phyloP scores from a whole-genome alignment of 2,113 vertebrate genomes.

The Phylloscopus trochiloides region DNA sequence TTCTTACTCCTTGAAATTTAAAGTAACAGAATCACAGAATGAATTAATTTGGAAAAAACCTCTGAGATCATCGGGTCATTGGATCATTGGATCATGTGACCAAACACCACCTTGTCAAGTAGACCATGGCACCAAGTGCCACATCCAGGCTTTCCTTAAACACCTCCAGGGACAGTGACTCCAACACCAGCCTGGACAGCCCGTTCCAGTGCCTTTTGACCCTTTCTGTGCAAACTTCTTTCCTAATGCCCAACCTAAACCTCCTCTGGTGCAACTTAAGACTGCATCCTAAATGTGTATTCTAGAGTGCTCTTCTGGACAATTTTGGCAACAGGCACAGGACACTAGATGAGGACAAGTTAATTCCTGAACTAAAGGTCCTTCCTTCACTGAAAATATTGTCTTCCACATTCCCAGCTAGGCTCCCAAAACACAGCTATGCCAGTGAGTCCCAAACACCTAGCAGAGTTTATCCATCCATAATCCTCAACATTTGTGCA shows the following conservation, averaged over 20 bases:
- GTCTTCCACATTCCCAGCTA: accelerated
- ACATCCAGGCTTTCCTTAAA: neutral
- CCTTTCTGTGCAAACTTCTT: neutral
- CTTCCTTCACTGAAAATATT: neutral
- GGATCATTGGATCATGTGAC: too few relatives aligned
- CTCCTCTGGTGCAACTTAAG: neutral
- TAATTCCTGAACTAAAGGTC: neutral
- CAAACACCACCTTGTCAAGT: accelerated
- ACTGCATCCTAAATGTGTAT: neutral
- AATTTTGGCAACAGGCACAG: neutral
- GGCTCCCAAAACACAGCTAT: neutral
- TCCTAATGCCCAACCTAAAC: neutral
- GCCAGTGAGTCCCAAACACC: neutral
- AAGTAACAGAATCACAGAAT: neutral
- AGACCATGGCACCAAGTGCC: neutral
- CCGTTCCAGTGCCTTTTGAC: neutral
- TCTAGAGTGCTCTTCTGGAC: neutral
- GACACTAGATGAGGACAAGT: neutral
- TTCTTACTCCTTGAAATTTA: neutral
- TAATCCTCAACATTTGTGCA: neutral
- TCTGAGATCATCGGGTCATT: neutral
- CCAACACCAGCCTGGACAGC: neutral
- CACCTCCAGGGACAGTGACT: neutral
- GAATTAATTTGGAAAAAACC: neutral
- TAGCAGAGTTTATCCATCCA: neutral